These are phyloP conservation scores for Antheraea assamensis DNA, from an alignment of 2,888 invertebrate genomes.

Conservation along the genomic window DNA sequence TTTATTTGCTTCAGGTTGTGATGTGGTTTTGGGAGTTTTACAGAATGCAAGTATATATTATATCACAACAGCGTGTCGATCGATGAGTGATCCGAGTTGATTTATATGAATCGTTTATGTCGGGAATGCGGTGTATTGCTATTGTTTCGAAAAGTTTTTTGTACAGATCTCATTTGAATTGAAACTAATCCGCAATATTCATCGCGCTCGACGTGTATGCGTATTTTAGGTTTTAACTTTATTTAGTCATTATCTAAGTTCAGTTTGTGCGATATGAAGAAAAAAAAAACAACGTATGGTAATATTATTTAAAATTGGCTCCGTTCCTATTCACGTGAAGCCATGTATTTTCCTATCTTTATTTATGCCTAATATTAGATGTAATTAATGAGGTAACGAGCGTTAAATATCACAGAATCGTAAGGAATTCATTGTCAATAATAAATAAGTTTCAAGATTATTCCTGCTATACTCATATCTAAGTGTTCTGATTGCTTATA, in stretches of 20 bases:
- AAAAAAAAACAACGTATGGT: constrained; percentile 46
- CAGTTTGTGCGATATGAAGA: constrained; percentile 66
- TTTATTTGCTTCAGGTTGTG: constrained; percentile 46
- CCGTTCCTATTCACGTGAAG: constrained; percentile 71
- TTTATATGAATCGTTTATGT: not conserved
- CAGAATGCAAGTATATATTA: not conserved
- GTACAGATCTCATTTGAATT: constrained; percentile 21
- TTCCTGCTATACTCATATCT: constrained; percentile 31
- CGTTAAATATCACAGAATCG: constrained; percentile 20
- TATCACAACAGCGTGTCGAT: not conserved
- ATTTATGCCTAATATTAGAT: constrained; percentile 75
- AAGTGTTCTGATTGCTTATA: constrained; percentile 43
- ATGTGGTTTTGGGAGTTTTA: constrained; percentile 19
- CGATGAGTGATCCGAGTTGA: not conserved
- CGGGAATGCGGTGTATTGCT: not conserved
- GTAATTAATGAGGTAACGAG: constrained; percentile 53
- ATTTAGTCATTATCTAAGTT: constrained; percentile 79
- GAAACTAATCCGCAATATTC: constrained; percentile 34
- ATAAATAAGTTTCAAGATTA: constrained; percentile 11
- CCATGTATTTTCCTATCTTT: constrained; percentile 69
- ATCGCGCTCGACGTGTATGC: constrained; percentile 49
- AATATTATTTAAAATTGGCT: constrained; percentile 67
- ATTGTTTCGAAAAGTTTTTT: constrained; percentile 12
- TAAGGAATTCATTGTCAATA: constrained; percentile 18
- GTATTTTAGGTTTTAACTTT: constrained; percentile 73